Base-by-base conservation (phyloP, 1,140 invertebrate genomes). In the Drosophila punjabiensis region DNA sequence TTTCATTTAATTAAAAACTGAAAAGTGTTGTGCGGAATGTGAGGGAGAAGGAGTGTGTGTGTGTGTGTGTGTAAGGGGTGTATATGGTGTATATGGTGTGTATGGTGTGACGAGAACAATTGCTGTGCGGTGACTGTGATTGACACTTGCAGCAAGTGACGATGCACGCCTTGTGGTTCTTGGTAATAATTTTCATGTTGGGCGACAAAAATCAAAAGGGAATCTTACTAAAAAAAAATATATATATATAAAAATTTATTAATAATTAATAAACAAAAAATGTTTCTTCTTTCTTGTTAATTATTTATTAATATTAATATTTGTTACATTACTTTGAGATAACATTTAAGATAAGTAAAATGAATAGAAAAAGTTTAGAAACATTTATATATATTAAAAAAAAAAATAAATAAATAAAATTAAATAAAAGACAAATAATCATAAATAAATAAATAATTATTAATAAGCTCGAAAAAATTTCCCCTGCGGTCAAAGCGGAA, bases 1-100 rank as follows among this genome's bases (percentile, higher is more conserved):
- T 81, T 85, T 86, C 65, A 88, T 87, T 87, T 83, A 88, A 88
- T 88, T 87, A 82, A 87, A 86, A 79, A 79, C 59, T 68, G 64
- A 67, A 64, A 77, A 79, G 58, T 69, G 52, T 53, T 37, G 24
- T 59, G 65, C 67, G 52, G 41, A 18, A 35, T 30, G 59, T 16
- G 30, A 9, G 8, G 16, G 8, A 20, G 11, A 4, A 24, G 30
- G 18, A 14, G 10, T n/a, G 24, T 30, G 16, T 14, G n/a, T 32
- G 18, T 32, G 33, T 8, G 35, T 47, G 43, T 8, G 16, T 14
- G n/a, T 32, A n/a, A n/a, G 14, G 39, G 67, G 28, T 24, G 45
- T 45, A 16, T n/a, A 3, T 14, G 37, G 16, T 41, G 43, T 9
- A 1, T 10, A 24, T 8, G 9, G 50, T 53, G 50, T 53, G 50